Base-by-base conservation (phyloP, 2,888 invertebrate species). In the Sabatieria punctata region DNA sequence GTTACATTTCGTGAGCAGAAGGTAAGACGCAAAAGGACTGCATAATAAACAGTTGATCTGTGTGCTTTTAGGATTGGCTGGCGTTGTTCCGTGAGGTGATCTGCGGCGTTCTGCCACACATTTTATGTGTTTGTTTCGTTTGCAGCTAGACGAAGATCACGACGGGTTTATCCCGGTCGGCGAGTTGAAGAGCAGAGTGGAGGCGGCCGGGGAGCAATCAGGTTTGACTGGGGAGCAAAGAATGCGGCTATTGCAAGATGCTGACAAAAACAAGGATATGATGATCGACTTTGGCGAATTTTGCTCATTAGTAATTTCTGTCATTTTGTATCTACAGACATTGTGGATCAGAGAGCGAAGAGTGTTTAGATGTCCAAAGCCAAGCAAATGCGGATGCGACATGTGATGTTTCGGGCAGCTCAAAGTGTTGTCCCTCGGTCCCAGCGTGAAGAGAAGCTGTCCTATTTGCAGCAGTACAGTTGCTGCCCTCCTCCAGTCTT, bases 401-500 rank as follows among this genome's bases (percentile, higher is more conserved):
- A 18, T 15, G 30, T 47, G n/a, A 25, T 44, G 27, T 22, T 47
- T 11, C 36, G 41, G 15, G 45, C 47, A 11, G 47, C 37, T 22
- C 45, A 47, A 47, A 37, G 48, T 22, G 47, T 47, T 19, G 11
- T 21, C 4, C 47, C 47, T 15, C 33, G 26, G 19, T 37, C 37
- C 8, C 15, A 48, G 38, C 47, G 47, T 3, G 38, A 47, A 37
- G 47, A 47, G 19, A 18, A 33, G 22, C 48, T 47, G 19, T 24
- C 41, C 18, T 47, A 47, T 25, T 25, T 47, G 24, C 38, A 84
- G 58, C 80, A 88, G 64, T 93, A 91, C 72, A 79, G 77, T 49
- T 88, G 93, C 63, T 80, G 78, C 65, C 91, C 89, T 13, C 73
- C 73, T 4, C 91, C 91, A 0, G 63, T 93, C 46, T 83, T 85